A percentile compares a stretch with the other conserved stretches of the same genome.
phyloP scores from a whole-genome alignment of 2,113 vertebrate genomes.

The Holacanthus passer region DNA sequence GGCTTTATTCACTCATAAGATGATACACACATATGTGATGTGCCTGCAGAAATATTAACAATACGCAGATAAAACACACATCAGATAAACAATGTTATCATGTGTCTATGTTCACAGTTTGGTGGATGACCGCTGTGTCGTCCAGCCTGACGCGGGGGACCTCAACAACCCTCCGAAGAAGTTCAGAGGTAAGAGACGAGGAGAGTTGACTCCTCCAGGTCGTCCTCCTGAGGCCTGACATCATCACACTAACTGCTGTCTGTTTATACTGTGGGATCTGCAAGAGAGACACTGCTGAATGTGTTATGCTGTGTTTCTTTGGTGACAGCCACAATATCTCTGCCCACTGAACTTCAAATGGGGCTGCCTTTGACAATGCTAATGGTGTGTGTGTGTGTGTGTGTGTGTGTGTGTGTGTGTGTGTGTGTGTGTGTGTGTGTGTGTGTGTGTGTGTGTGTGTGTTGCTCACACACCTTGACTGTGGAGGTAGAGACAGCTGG shows the following conservation, averaged over 20 bases:
- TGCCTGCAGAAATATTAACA: neutral
- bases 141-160: constrained; percentile 96
- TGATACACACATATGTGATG: neutral
- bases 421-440: constrained; percentile 5
- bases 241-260: constrained; percentile 50
- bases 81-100: neutral
- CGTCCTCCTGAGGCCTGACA: constrained; percentile 25
- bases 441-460: neutral
- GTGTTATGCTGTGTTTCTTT: constrained; percentile 73
- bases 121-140: constrained; percentile 98
- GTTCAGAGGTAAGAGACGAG: constrained; percentile 91
- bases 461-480: neutral
- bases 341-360: constrained; percentile 69
- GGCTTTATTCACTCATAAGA: neutral
- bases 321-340: constrained; percentile 68
- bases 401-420: neutral
- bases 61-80: neutral
- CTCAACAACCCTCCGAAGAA: constrained; percentile 98
- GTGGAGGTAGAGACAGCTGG: constrained; percentile 28
- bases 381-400: constrained; percentile 17
- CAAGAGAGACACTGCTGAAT: constrained; percentile 51
- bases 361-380: constrained; percentile 58
- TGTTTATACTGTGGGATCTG: constrained; percentile 60
- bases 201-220: neutral
- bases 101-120: constrained; percentile 84